Evolutionary conservation across 2,113 vertebrate genomes (phyloP), one percentile per base, ranked within the genome.

Genomic region (Dasyornis broadbenti): DNA sequence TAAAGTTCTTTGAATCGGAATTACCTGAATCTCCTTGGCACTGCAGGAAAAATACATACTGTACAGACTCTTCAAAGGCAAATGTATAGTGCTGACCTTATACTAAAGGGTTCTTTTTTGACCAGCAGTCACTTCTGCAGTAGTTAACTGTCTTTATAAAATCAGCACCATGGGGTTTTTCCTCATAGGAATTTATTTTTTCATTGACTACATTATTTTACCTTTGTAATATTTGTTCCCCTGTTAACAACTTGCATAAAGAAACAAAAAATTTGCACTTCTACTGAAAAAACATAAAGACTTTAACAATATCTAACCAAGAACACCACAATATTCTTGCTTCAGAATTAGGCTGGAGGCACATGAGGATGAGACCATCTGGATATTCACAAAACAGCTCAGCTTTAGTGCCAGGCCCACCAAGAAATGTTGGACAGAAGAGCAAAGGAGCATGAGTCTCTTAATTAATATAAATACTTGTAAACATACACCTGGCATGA

Each of bases 71-170:
- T 88, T 80, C 76, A 82, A 83, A 92, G 52, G 10, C 81, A 95
- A 94, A 26, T 10, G 26, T 39, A 42, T 44, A 92, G n/a, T 6
- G 26, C 13, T 93, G 84, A 94, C 92, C 53, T 96, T 40, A 56
- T 10, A 21, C 11, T 53, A 70, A 86, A 95, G 56, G 37, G 44
- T 26, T 81, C 37, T 57, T 63, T 63, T 76, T 82, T 44, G 42
- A 75, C 53, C 50, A 95, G 71, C 52, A 94, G 64, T 86, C 60
- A 75, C 50, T 94, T 96, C 73, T 94, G 77, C 76, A 89, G 12
- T 66, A 64, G 33, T 69, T 69, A 94, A 66, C 27, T 66, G 30
- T 92, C 89, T 95, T 94, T 89, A 86, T 76, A 64, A 95, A 47
- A 56, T 7, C 50, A 82, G 16, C 37, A 28, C 3, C 5, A 84